Evolutionary conservation across 1,140 invertebrate species (phyloP).

Genomic region (Achroia grisella): DNA sequence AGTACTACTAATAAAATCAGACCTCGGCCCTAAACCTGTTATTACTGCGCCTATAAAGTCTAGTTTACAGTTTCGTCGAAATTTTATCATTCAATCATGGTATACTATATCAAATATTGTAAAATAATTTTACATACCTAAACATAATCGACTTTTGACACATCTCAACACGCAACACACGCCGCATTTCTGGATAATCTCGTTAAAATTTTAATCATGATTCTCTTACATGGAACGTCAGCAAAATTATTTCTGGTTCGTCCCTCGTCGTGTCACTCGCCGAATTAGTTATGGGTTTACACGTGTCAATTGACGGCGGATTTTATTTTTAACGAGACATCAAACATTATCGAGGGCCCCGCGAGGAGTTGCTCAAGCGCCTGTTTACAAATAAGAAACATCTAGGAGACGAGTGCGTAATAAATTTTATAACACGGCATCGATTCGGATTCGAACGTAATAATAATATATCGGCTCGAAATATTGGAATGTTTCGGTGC

Average conservation of each 20-base stretch:
- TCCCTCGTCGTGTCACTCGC: conserved; percentile 53
- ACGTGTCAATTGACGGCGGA: conserved; percentile 55
- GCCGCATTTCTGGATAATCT: conserved; percentile 35
- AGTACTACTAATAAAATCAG: conserved; percentile 15
- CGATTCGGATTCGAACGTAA: conserved; percentile 66
- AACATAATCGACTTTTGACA: conserved; percentile 16
- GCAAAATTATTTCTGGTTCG: conserved; percentile 52
- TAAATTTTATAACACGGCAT: conserved; percentile 70
- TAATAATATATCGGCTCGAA: conserved; percentile 69
- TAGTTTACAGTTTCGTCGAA: not conserved
- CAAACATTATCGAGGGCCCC: conserved; percentile 62
- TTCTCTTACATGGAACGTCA: conserved; percentile 39
- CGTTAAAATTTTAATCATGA: conserved; percentile 62
- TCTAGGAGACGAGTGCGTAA: conserved; percentile 65
- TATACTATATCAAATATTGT: conserved; percentile 6
- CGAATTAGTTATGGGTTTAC: conserved; percentile 68
- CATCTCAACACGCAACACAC: conserved; percentile 3
- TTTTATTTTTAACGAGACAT: conserved; percentile 72
- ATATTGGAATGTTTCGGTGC: conserved; percentile 69
- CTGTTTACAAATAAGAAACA: conserved; percentile 70
- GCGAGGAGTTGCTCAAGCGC: conserved; percentile 50
- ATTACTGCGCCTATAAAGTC: not conserved
- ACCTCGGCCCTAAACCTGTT: no score
- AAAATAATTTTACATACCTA: conserved; percentile 1
- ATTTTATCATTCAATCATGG: not conserved